These are phyloP conservation scores for Atractosteus spatula DNA, from an alignment of 2,113 vertebrate species.

Conservation along the genomic window DNA sequence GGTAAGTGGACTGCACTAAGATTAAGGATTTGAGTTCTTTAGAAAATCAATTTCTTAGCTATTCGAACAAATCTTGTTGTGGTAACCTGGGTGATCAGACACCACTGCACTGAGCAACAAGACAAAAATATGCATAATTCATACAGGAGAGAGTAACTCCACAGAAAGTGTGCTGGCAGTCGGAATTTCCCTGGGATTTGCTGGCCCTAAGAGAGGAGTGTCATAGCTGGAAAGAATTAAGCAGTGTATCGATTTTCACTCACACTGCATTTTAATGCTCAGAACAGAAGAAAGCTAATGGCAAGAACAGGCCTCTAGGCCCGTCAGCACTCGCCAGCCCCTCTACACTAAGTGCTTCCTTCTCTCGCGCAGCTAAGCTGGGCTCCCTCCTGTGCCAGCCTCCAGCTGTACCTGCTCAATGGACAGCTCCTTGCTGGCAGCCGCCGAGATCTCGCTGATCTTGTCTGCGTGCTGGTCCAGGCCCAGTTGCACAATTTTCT, in stretches of 20 bases:
- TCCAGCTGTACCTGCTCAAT: conserved; percentile 75
- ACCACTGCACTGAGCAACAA: conserved; percentile 28
- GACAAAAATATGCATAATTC: conserved; percentile 25
- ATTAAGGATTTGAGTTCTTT: conserved; percentile 32
- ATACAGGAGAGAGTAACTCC: conserved; percentile 6
- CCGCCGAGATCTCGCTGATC: conserved; percentile 73
- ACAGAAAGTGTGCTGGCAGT: conserved; percentile 42
- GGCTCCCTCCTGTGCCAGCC: too few species aligned
- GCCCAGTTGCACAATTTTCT: conserved; percentile 71
- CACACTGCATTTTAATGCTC: conserved; percentile 1
- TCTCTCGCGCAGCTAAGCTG: too few species aligned
- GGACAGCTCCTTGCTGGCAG: conserved; percentile 79
- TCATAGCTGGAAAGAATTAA: conserved; percentile 58
- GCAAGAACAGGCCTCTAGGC: conserved; percentile 22
- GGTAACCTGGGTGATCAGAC: conserved; percentile 39
- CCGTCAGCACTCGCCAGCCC: too few species aligned
- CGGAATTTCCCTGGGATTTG: conserved; percentile 33
- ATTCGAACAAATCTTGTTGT: conserved; percentile 45
- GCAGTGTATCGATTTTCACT: conserved; percentile 49
- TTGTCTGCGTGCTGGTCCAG: conserved; percentile 71
- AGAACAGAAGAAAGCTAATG: conserved; percentile 35
- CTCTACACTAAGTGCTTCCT: too few species aligned
- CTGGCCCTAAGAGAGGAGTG: conserved; percentile 30
- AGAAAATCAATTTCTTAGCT: conserved; percentile 40
- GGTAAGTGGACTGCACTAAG: conserved; percentile 42